Conservation (phyloP, 2,797 vertebrate species). For the Neostethus bicornis region DNA sequence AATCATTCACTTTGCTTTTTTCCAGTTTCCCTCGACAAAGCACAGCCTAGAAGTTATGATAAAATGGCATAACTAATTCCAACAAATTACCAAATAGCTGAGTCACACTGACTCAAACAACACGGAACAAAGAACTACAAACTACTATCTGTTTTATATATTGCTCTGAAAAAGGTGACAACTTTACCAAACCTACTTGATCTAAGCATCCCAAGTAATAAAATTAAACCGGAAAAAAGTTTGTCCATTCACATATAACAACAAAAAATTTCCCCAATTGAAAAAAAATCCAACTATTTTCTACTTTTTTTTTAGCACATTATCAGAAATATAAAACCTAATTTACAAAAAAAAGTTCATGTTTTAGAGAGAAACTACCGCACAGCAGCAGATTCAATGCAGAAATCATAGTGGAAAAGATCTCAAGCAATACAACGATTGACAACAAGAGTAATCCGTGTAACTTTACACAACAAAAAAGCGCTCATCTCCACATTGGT, state of each 20-base stretch:
- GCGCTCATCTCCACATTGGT: no score
- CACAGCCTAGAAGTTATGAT: not conserved
- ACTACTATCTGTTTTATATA: no score
- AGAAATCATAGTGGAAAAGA: slow-evolving; percentile 29
- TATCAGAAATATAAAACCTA: no score
- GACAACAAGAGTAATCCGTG: no score
- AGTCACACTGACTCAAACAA: not conserved
- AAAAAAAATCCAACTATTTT: slow-evolving; percentile 64
- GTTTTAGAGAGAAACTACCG: slow-evolving; percentile 53
- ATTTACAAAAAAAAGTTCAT: slow-evolving; percentile 46
- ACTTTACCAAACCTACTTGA: no score
- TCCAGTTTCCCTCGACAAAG: slow-evolving; percentile 19
- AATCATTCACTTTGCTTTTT: slow-evolving; percentile 13
- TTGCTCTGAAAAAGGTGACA: no score
- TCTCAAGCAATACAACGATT: no score
- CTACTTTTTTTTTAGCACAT: no score
- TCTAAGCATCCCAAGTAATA: no score
- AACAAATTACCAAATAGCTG: not conserved
- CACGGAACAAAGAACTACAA: not conserved
- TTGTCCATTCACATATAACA: not conserved
- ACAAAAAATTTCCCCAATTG: slow-evolving; percentile 58
- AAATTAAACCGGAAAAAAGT: no score
- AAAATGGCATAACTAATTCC: not conserved
- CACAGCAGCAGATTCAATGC: slow-evolving; percentile 33
- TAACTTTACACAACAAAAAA: no score